Conservation (phyloP, 2,888 invertebrate species). For the Coelopa pilipes region DNA sequence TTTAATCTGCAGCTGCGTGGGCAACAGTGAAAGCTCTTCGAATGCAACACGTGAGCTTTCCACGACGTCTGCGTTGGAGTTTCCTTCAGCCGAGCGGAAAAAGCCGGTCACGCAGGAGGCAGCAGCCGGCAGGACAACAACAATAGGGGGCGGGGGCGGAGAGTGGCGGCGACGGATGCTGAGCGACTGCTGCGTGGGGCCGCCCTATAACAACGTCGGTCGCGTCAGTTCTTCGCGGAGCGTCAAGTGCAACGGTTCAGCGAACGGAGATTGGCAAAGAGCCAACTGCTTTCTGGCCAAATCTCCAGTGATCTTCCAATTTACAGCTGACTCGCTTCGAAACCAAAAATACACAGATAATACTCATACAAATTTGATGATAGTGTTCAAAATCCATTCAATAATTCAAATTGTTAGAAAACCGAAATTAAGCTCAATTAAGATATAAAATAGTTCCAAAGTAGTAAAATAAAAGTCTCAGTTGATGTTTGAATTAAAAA, state of each 20-base stretch:
- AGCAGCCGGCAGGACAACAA: background rate
- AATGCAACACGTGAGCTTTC: constrained; percentile 19
- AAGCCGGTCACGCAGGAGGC: constrained; percentile 12
- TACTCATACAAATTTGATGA: background rate
- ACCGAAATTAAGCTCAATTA: too few relatives aligned
- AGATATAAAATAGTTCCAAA: too few relatives aligned
- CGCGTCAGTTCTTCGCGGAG: constrained; percentile 2
- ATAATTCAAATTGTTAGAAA: background rate
- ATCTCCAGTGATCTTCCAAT: too few relatives aligned
- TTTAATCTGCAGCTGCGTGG: background rate
- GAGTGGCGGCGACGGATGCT: too few relatives aligned
- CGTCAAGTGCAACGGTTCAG: constrained; percentile 19
- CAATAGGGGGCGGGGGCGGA: too few relatives aligned
- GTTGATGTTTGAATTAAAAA: background rate
- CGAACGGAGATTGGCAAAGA: background rate
- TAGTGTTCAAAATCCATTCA: background rate
- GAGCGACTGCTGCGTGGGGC: background rate
- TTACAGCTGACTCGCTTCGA: background rate
- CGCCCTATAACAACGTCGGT: background rate
- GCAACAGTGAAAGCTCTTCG: background rate
- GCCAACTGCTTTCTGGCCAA: background rate
- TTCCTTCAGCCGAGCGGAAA: background rate
- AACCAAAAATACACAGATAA: background rate
- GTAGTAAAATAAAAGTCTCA: background rate
- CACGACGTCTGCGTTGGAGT: background rate